phyloP scores from a whole-genome alignment of 2,888 invertebrate genomes.

The Dicyrtomina minuta region DNA sequence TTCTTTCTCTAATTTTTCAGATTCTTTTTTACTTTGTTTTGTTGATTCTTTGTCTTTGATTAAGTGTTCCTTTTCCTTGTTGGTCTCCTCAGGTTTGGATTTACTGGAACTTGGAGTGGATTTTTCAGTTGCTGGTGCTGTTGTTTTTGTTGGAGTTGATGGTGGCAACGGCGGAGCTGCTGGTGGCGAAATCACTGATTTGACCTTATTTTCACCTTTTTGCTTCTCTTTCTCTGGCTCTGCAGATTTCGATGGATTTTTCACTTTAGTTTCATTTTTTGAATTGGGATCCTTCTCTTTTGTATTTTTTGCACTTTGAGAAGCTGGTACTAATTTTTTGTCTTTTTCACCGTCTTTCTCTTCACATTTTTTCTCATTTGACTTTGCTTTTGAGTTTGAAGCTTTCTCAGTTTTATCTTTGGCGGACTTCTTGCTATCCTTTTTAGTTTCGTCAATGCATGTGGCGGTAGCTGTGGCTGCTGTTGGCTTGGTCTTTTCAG shows the following conservation, averaged over 20 bases:
- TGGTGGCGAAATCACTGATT: too few species aligned
- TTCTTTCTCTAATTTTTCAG: constrained; percentile 32
- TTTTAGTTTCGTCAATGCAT: constrained; percentile 14
- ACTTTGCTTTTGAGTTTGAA: not conserved
- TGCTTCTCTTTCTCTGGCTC: too few species aligned
- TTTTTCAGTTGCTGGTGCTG: constrained; percentile 1
- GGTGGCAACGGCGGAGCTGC: too few species aligned
- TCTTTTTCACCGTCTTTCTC: not conserved
- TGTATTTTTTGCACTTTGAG: not conserved
- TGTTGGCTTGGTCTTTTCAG: not conserved
- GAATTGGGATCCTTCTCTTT: too few species aligned
- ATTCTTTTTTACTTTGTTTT: constrained; percentile 30
- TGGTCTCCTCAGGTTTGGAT: constrained; percentile 27
- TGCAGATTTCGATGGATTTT: too few species aligned
- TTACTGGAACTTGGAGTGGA: constrained; percentile 2
- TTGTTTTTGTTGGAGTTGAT: not conserved
- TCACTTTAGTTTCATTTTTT: too few species aligned
- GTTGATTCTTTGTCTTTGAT: not conserved
- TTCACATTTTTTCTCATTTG: not conserved
- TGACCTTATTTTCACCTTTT: too few species aligned
- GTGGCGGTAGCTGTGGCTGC: constrained; percentile 19
- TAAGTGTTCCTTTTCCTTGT: constrained; percentile 26
- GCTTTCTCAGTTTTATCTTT: constrained; percentile 17
- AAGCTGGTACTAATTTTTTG: too few species aligned
- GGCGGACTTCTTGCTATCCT: constrained; percentile 23